Conservation (phyloP, 2,888 invertebrate genomes). For the Drosophila kanekoi region DNA sequence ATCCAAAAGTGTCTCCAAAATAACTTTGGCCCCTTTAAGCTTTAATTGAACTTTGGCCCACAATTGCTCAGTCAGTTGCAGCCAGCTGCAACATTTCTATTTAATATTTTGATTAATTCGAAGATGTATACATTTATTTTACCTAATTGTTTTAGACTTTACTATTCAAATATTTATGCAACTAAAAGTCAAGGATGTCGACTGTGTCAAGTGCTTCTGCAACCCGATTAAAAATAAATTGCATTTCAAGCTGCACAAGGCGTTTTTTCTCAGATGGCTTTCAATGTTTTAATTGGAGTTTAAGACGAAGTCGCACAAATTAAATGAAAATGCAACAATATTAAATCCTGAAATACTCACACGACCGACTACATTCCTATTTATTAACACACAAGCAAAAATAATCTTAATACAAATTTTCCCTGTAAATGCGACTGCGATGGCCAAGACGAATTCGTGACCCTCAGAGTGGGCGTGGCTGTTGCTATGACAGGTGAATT, state of each 20-base stretch:
- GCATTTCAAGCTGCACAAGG: slow-evolving; percentile 20
- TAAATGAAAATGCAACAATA: slow-evolving; percentile 27
- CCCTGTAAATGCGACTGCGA: neutral
- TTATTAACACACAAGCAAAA: slow-evolving; percentile 1
- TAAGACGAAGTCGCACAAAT: slow-evolving; percentile 23
- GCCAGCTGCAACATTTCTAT: too few relatives aligned
- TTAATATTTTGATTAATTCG: too few relatives aligned
- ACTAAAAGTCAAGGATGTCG: neutral
- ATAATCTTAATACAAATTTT: slow-evolving; percentile 12
- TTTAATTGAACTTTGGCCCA: too few relatives aligned
- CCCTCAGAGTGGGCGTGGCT: slow-evolving; percentile 6
- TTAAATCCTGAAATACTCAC: neutral
- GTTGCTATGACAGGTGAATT: slow-evolving; percentile 6
- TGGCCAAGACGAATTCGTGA: neutral
- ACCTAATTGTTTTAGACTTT: neutral
- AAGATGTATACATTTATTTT: too few relatives aligned
- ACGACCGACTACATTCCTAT: neutral
- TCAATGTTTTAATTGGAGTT: slow-evolving; percentile 39
- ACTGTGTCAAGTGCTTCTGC: neutral
- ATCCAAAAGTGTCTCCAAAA: too few relatives aligned
- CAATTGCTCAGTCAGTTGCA: too few relatives aligned
- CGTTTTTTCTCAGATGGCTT: slow-evolving; percentile 9
- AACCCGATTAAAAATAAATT: slow-evolving; percentile 18
- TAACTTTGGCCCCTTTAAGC: too few relatives aligned
- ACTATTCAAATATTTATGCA: neutral